Conservation (phyloP, 2,797 vertebrate species). For the Pangasius sanitwongsei region DNA sequence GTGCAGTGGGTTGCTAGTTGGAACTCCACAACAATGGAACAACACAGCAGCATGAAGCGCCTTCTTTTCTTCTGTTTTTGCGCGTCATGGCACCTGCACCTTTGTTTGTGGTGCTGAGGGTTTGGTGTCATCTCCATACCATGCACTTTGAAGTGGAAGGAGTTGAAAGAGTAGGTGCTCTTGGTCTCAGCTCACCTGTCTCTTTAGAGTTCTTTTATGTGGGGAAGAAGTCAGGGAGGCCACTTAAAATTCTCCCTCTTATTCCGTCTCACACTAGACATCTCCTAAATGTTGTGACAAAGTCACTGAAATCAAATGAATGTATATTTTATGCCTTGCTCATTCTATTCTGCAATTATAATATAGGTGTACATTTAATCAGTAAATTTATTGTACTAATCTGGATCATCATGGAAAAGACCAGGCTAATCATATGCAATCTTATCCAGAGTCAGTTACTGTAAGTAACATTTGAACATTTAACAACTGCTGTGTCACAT, state of each 20-base stretch:
- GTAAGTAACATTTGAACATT: neutral
- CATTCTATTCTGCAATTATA: neutral
- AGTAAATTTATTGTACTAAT: neutral
- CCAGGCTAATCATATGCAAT: neutral
- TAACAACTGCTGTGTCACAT: neutral
- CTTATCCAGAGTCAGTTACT: neutral
- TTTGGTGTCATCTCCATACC: slow-evolving; percentile 68
- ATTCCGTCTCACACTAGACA: slow-evolving; percentile 34
- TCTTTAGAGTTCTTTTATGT: slow-evolving; percentile 73
- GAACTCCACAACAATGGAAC: slow-evolving; percentile 31
- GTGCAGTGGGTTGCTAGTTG: neutral
- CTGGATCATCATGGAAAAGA: neutral
- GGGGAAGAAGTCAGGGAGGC: slow-evolving; percentile 55
- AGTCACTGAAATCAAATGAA: neutral
- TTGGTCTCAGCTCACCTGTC: slow-evolving; percentile 69
- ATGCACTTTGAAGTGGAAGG: slow-evolving; percentile 72
- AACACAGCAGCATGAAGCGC: slow-evolving; percentile 44
- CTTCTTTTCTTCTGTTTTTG: slow-evolving; percentile 46
- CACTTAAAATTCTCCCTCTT: slow-evolving; percentile 34
- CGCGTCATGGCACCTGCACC: slow-evolving; percentile 60
- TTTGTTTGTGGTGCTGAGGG: slow-evolving; percentile 72
- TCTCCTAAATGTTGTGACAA: slow-evolving; percentile 16
- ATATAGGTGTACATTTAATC: neutral
- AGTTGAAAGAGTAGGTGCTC: slow-evolving; percentile 70
- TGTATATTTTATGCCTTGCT: neutral